These are phyloP conservation scores for Hemibagrus guttatus DNA, from an alignment of 2,797 vertebrate species.

Conservation along the genomic window DNA sequence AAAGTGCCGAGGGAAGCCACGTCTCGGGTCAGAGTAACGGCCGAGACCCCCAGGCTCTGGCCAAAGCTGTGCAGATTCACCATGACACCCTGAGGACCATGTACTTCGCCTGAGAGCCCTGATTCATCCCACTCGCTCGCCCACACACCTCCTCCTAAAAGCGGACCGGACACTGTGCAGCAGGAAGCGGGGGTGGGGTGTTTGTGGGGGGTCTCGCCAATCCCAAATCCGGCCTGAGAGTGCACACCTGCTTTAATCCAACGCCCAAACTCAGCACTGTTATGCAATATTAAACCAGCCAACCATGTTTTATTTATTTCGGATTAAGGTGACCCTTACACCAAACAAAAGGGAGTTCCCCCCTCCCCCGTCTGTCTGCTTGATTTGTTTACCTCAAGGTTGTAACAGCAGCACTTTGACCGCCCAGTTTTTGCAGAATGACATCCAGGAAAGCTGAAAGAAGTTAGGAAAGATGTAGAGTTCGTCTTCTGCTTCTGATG, in stretches of 20 bases:
- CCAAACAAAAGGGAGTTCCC: slow-evolving; percentile 43
- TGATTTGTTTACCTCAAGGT: slow-evolving; percentile 69
- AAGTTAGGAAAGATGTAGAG: not conserved
- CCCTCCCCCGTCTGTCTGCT: slow-evolving; percentile 59
- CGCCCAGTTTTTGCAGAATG: slow-evolving; percentile 35
- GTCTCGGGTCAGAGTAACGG: slow-evolving; percentile 91
- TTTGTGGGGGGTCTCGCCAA: slow-evolving; percentile 50
- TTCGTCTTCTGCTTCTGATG: slow-evolving; percentile 38
- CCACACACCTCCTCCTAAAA: slow-evolving; percentile 68
- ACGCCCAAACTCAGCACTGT: slow-evolving; percentile 89
- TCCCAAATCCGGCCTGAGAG: slow-evolving; percentile 79
- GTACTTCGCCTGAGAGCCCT: slow-evolving; percentile 83
- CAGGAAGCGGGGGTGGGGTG: slow-evolving; percentile 66
- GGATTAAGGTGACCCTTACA: slow-evolving; percentile 15
- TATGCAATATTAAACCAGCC: slow-evolving; percentile 99
- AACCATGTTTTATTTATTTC: slow-evolving; percentile 70
- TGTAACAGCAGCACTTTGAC: slow-evolving; percentile 73
- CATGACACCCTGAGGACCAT: slow-evolving; percentile 95
- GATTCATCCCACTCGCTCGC: slow-evolving; percentile 50
- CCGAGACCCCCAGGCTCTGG: slow-evolving; percentile 87
- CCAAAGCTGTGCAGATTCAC: slow-evolving; percentile 93
- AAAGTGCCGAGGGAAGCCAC: slow-evolving; percentile 90
- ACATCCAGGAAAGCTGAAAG: slow-evolving; percentile 36
- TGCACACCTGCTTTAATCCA: slow-evolving; percentile 83
- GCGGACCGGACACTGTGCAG: slow-evolving; percentile 85